A percentile compares a stretch with the other conserved stretches of the same genome.
Conservation (phyloP, 2,888 invertebrate species). For the Polydrusus pterygomalis region DNA sequence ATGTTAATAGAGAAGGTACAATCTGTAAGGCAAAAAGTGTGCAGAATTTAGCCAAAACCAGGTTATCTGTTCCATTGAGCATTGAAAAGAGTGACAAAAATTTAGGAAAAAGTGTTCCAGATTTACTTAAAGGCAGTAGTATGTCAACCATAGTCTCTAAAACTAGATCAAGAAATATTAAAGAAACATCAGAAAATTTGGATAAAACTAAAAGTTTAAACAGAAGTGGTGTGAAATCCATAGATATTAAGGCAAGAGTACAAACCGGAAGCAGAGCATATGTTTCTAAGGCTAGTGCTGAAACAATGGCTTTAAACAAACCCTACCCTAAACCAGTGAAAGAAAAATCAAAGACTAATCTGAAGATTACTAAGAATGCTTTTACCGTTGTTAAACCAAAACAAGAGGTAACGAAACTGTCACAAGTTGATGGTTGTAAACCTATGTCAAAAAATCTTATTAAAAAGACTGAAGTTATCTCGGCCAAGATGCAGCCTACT, state of each 20-base stretch:
- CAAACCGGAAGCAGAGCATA: constrained; percentile 2
- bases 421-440: constrained; percentile 29
- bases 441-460: constrained; percentile 29
- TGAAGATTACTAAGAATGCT: constrained; percentile 17
- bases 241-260: constrained; percentile 27
- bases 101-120: constrained; percentile 46
- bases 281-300: constrained; percentile 12
- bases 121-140: constrained; percentile 48
- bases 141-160: constrained; percentile 32
- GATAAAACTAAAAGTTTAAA: constrained; percentile 1
- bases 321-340: constrained; percentile 4
- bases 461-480: constrained; percentile 42
- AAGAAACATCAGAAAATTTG: constrained; percentile 35
- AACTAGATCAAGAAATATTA: constrained; percentile 50
- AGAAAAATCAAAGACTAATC: constrained; percentile 36
- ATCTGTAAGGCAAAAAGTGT: constrained; percentile 58
- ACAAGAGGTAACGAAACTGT: constrained; percentile 19
- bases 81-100: constrained; percentile 11
- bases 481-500: constrained; percentile 29
- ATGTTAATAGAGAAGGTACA: constrained; percentile 49
- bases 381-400: constrained; percentile 2
- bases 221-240: constrained; percentile 14
- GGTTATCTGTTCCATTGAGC: constrained; percentile 49
- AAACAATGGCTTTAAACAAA: constrained; percentile 9
- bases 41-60: constrained; percentile 57